Evolutionary conservation across 2,797 vertebrate species (phyloP), one percentile per base, ranked within the genome.

Genomic region (Scleropages formosus): DNA sequence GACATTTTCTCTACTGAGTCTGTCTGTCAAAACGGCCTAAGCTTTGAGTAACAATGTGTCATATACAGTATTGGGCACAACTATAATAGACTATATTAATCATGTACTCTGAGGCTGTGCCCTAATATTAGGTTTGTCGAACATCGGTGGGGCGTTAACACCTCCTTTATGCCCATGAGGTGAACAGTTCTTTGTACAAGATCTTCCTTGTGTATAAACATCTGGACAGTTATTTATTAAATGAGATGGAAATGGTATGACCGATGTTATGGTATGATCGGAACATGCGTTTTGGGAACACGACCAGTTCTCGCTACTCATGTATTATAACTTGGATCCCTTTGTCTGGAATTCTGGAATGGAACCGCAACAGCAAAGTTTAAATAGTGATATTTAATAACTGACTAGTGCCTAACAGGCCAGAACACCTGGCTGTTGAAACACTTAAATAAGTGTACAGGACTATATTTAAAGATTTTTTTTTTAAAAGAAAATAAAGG

Each of bases 221-320:
- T n/a, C n/a, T n/a, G n/a, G n/a, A n/a, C n/a, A n/a, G n/a, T n/a
- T n/a, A n/a, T n/a, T n/a, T n/a, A n/a, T n/a, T n/a, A n/a, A n/a
- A n/a, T n/a, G 58, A 70, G 56, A 58, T 75, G 74, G 22, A 75
- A 75, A 75, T 75, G 64, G 64, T 27, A 63, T 71, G 67, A 76
- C 59, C 11, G 27, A 24, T 76, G 67, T 49, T 70, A 31, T 53
- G 60, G 18, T 27, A 3, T 22, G 18, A 18, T 49, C 12, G 31
- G n/a, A n/a, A n/a, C n/a, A n/a, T n/a, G n/a, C n/a, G 26, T 70
- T 62, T 31, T 16, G 20, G 18, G 46, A 59, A 68, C n/a, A 60
- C 16, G 39, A n/a, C 56, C 24, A 61, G 39, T 69, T 75, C 18
- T 27, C 66, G 62, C 62, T 15, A 69, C 39, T 61, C 56, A 44